Base-by-base conservation (phyloP, 2,888 invertebrate genomes). In the Crioceris asparagi region DNA sequence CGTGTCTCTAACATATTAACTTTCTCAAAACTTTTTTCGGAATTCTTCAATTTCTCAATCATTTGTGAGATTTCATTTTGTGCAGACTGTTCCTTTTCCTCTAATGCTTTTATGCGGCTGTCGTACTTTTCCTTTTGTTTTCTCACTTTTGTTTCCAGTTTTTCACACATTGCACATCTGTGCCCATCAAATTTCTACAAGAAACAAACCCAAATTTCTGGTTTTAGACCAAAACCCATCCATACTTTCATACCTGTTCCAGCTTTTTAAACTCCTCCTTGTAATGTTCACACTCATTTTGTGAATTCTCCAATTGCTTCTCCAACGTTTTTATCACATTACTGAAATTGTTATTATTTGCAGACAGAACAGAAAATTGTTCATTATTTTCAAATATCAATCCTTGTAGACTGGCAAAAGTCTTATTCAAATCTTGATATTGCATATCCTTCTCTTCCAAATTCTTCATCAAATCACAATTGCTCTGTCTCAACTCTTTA, bases 301-400 rank as follows among this genome's bases (percentile, higher is more conserved):
- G 11, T 4, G 47, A 41, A 29, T 32, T 40, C 8, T 45, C 32
- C 1, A 53, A 39, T 27, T 51, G 46, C 19, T 38, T 30, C 32
- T 46, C 43, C 16, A 52, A 26, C n/a, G 41, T 19, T 26, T 48
- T 41, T 19, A 52, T 46, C 11, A 46, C 46, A 18, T 49, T 39
- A 10, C 39, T 32, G 26, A 45, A 46, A 32, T 45, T 46, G 11
- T 44, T 29, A 43, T 50, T 54, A 29, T 33, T 45, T 15, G 43
- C 41, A 15, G 31, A 40, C 11, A 49, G 29, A 14, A 15, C 31
- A 4, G 33, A 39, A 33, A 45, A 44, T 27, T 47, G 47, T 6
- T 32, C 35, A 18, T 30, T 39, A 3, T 46, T 44, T 34, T 48
- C 47, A 1, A 38, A 35, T 26, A 44, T 44, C 19, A 36, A 18